These are phyloP conservation scores for Melanotaenia trifasciata DNA, from an alignment of 2,797 vertebrate genomes.

Conservation along the genomic window DNA sequence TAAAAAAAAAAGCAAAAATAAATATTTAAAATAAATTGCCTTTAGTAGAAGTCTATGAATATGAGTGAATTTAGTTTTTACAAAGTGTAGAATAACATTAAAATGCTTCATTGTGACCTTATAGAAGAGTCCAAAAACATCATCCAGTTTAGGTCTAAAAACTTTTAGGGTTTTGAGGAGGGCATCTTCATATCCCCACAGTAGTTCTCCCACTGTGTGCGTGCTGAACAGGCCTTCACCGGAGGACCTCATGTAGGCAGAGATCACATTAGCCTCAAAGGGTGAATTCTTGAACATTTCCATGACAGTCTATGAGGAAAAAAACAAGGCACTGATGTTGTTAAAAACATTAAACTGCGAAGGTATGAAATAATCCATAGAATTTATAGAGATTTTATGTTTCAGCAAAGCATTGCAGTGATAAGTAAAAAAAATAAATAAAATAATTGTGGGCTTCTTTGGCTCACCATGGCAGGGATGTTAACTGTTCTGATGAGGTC, in stretches of 20 bases:
- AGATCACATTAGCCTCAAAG: not conserved
- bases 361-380: not conserved
- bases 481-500: slow-evolving; percentile 92
- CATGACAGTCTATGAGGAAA: slow-evolving; percentile 71
- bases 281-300: slow-evolving; percentile 49
- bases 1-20: too few species aligned
- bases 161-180: slow-evolving; percentile 79
- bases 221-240: slow-evolving; percentile 84
- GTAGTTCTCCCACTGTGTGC: slow-evolving; percentile 85
- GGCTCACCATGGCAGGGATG: slow-evolving; percentile 92
- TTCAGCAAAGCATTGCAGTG: not conserved
- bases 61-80: not conserved
- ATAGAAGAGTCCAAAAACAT: slow-evolving; percentile 90
- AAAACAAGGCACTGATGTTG: not conserved
- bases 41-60: not conserved
- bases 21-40: too few species aligned
- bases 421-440: not conserved
- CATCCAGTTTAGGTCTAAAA: slow-evolving; percentile 71
- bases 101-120: slow-evolving; percentile 80
- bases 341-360: not conserved
- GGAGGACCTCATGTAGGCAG: slow-evolving; percentile 62
- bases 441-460: not conserved
- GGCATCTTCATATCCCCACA: slow-evolving; percentile 94
- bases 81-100: not conserved
- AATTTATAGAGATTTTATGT: not conserved